Evolutionary conservation across 2,113 vertebrate species (phyloP), one percentile per base, ranked within the genome.

Genomic region (Eublepharis macularius): DNA sequence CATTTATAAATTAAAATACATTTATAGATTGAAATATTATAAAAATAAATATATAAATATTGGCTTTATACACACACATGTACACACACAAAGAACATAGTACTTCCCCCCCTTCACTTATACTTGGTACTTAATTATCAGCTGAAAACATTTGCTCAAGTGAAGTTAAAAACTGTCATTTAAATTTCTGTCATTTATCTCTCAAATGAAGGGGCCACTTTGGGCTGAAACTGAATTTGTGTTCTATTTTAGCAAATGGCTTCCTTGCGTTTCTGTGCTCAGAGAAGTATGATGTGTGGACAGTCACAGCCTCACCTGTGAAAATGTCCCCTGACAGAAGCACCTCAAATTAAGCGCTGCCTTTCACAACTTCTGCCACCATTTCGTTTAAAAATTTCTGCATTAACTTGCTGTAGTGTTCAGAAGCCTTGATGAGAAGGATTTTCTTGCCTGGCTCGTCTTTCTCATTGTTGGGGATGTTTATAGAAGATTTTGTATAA

Each of bases 41-140:
- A 78, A 78, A 78, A 29, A 65, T 80, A n/a, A 4, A n/a, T 80
- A 29, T 10, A 70, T 81, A 81, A 81, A 49, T 69, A 81, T 81
- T 10, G 34, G 26, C 26, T 29, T 60, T 26, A 7, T 19, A 19
- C 34, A 21, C 16, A 34, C 10, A 57, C 11, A n/a, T 1, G 9
- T 2, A 51, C 32, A 70, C 17, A 21, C 34, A 36, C 34, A 19
- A 70, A 39, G n/a, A n/a, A n/a, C n/a, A n/a, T n/a, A n/a, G n/a
- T n/a, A 4, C 4, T 26, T 17, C 57, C 19, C 57, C 19, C 26
- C 26, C 26, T 60, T 26, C 4, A 16, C 57, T 60, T 75, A 29
- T 32, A 12, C 32, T 29, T 34, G 32, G 9, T 8, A 68, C 32
- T 36, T 16, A 36, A 17, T 17, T 36, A 34, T 19, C n/a, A 68